These are phyloP conservation scores for Rana temporaria DNA, from an alignment of 2,113 vertebrate genomes.

Conservation along the genomic window DNA sequence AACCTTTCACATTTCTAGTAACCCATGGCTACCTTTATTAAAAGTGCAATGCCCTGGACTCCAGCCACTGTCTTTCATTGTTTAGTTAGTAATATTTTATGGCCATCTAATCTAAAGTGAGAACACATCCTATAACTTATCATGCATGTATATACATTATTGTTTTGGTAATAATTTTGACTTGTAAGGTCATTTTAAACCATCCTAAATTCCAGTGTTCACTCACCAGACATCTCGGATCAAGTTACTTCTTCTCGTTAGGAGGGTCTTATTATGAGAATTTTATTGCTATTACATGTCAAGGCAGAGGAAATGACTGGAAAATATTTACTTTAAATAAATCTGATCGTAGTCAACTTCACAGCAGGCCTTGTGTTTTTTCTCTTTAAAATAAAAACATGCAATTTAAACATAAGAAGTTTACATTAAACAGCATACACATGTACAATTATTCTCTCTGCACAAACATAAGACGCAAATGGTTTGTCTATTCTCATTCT, in stretches of 20 bases:
- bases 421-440: slow-evolving; percentile 48
- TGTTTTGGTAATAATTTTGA: slow-evolving; percentile 25
- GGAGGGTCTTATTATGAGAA: slow-evolving; percentile 40
- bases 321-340: slow-evolving; percentile 51
- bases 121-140: background rate
- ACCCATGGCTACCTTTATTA: too few relatives aligned
- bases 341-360: slow-evolving; percentile 43
- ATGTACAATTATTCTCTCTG: slow-evolving; percentile 26
- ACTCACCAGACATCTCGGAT: slow-evolving; percentile 22
- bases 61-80: background rate
- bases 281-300: slow-evolving; percentile 49
- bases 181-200: slow-evolving; percentile 31
- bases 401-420: slow-evolving; percentile 40
- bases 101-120: background rate
- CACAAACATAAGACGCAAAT: slow-evolving; percentile 8
- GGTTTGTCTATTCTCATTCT: slow-evolving; percentile 9
- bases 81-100: background rate
- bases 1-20: too few relatives aligned
- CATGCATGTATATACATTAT: slow-evolving; percentile 28
- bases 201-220: slow-evolving; percentile 46
- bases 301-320: slow-evolving; percentile 35
- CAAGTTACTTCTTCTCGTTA: slow-evolving; percentile 46
- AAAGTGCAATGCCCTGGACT: too few relatives aligned
- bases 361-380: slow-evolving; percentile 9
- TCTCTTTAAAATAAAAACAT: slow-evolving; percentile 39